Evolutionary conservation across 2,113 vertebrate genomes (phyloP), one percentile per base, ranked within the genome.

Genomic region (Ceyx margarethae): DNA sequence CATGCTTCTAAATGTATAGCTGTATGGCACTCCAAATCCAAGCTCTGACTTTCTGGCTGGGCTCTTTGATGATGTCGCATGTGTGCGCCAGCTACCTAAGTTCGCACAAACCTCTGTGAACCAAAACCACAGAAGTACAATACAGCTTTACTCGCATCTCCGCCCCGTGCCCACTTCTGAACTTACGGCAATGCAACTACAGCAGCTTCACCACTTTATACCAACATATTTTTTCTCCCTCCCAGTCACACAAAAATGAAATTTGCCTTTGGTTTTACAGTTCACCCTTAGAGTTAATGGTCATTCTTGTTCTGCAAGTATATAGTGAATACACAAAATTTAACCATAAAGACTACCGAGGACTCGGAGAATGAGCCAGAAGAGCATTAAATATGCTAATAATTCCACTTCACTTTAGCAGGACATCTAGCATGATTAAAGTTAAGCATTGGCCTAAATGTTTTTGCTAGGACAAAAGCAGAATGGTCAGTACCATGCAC

Each of bases 71-170:
- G 80, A 9, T 91, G 80, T 79, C 90, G 79, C 91, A 80, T 28
- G 87, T 69, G 93, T 90, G 90, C 91, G 85, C 18, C 88, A 93
- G 73, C 90, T 37, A 79, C 90, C 92, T 76, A 51, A 91, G 71
- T 6, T 85, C 37, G 4, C 91, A 85, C 81, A 95, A 92, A 89
- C 66, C 88, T 93, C 94, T 93, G 69, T 6, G 31, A 91, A 66
- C 29, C 86, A 73, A 51, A 92, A 15, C 71, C 86, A 89, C 78
- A 80, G 74, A 73, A 73, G 81, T 85, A 82, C 94, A 89, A 65
- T 29, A 81, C 69, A 94, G 83, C 77, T 95, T 84, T 37, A 58
- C 91, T 93, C 1, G 0, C 8, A 3, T 66, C 92, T 50, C 81
- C 0, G 0, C 60, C 90, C 86, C 3, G 0, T 8, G 53, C 65